A percentile compares a stretch with the other conserved stretches of the same genome.
phyloP scores from a whole-genome alignment of 35 echinoderm and acorn worm genomes.

The Patiria miniata region DNA sequence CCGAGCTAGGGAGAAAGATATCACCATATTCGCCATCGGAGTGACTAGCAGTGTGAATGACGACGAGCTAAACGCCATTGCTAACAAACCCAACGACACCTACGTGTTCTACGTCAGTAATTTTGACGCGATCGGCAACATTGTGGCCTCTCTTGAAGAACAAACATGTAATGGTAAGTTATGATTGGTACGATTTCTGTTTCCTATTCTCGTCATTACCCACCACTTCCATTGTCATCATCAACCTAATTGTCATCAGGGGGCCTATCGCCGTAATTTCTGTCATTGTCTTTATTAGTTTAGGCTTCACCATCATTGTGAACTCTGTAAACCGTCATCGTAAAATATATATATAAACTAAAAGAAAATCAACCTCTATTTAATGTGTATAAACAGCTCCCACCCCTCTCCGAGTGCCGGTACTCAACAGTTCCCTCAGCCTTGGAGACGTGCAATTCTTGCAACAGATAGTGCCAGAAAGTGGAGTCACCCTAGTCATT shows the following conservation, averaged over 20 bases:
- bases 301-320: too few species aligned
- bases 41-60: background rate
- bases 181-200: too few species aligned
- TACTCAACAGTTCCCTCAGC: background rate
- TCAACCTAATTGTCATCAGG: too few species aligned
- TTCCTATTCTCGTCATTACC: too few species aligned
- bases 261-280: too few species aligned
- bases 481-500: background rate
- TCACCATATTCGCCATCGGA: slow-evolving; percentile 19
- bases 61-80: background rate
- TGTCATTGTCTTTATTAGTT: too few species aligned
- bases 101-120: slow-evolving; percentile 21
- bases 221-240: too few species aligned
- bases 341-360: too few species aligned
- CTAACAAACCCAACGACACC: slow-evolving; percentile 15
- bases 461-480: background rate
- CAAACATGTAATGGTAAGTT: slow-evolving; percentile 8
- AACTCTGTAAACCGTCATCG: too few species aligned
- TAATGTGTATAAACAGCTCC: background rate
- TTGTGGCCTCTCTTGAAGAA: background rate
- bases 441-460: background rate
- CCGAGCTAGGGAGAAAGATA: background rate
- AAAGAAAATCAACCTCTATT: too few species aligned
- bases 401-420: background rate
- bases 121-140: slow-evolving; percentile 11